A percentile compares a stretch with the other conserved stretches of the same genome.
Evolutionary conservation across 2,113 vertebrate species (phyloP).

Genomic region (Myodes glareolus): DNA sequence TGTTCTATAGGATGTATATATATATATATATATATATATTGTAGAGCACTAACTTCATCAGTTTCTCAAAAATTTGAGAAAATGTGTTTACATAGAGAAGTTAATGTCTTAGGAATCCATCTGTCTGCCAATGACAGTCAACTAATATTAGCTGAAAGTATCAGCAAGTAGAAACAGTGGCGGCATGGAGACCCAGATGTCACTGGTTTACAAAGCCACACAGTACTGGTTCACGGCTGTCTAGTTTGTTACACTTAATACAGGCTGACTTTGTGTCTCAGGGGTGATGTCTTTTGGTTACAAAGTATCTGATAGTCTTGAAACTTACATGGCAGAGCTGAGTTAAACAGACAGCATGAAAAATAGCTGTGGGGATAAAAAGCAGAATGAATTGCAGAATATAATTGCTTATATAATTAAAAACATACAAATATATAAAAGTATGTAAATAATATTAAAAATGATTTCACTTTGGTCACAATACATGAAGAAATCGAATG

Average conservation of each 20-base stretch:
- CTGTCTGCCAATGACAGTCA: background rate
- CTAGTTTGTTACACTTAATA: background rate
- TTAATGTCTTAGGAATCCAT: background rate
- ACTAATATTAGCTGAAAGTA: background rate
- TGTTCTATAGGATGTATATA: background rate
- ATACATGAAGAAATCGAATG: background rate
- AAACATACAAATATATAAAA: background rate
- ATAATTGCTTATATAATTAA: background rate
- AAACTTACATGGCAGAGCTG: background rate
- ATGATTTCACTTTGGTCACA: background rate
- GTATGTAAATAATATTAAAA: background rate
- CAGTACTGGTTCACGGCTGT: background rate
- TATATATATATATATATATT: conserved; percentile 33
- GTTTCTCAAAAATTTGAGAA: background rate
- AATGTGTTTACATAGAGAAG: background rate
- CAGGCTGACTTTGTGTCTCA: background rate
- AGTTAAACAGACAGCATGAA: background rate
- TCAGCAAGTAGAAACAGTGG: accelerated
- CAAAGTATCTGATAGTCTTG: background rate
- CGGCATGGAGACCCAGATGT: background rate
- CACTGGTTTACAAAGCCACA: background rate
- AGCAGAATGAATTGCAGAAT: background rate
- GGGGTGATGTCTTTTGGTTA: background rate
- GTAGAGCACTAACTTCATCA: background rate
- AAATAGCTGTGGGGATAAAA: background rate